Evolutionary conservation across 1,140 invertebrate species (phyloP).

Genomic region (Pomacea maculata): DNA sequence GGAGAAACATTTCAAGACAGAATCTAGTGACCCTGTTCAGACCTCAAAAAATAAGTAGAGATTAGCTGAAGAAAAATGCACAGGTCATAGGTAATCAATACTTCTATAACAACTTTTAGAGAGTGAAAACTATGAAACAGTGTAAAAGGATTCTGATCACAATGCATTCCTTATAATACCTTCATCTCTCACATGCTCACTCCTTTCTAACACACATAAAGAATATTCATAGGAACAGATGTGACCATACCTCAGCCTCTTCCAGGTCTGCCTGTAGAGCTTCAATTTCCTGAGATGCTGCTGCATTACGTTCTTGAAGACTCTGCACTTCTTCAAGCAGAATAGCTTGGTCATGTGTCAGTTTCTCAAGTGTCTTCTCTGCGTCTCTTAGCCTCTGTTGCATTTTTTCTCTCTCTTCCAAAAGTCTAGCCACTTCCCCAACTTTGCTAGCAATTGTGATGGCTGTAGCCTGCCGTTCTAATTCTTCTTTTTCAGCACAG

Average conservation of each 20-base stretch:
- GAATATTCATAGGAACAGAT: too few species aligned
- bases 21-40: too few species aligned
- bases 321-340: conserved; percentile 57
- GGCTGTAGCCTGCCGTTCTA: conserved; percentile 42
- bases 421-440: conserved; percentile 50
- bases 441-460: conserved; percentile 45
- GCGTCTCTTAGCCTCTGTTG: conserved; percentile 39
- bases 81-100: too few species aligned
- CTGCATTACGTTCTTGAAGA: conserved; percentile 40
- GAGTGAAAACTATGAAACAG: too few species aligned
- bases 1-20: too few species aligned
- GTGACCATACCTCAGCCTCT: conserved; percentile 26
- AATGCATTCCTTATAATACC: too few species aligned
- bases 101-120: too few species aligned
- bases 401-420: conserved; percentile 52
- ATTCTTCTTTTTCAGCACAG: conserved; percentile 48
- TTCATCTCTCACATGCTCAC: neutral
- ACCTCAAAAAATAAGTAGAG: too few species aligned
- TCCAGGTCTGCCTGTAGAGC: conserved; percentile 48
- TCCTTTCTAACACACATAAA: neutral
- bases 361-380: conserved; percentile 28
- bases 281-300: conserved; percentile 42
- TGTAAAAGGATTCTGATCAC: too few species aligned
- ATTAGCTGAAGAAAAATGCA: too few species aligned
- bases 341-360: conserved; percentile 55